Base-by-base conservation (phyloP, 2,797 vertebrate species). In the Anguilla obscura region DNA sequence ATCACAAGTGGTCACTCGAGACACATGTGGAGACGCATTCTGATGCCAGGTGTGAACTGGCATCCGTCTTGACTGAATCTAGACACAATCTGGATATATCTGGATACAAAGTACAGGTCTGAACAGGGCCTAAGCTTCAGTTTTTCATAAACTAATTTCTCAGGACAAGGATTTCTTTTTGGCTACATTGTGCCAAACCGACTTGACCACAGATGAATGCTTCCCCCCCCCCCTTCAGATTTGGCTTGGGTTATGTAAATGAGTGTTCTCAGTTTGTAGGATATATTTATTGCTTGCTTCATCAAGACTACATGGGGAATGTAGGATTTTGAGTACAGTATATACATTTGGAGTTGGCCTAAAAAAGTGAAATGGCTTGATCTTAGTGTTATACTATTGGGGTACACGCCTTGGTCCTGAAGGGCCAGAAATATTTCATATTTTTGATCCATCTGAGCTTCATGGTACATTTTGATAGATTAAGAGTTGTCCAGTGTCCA, bases 161-260 rank as follows among this genome's bases (percentile, higher is more conserved):
- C 69, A 21, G 76, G 36, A 80, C 76, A 21, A 40, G 69, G 71
- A 10, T 82, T 82, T 88, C 88, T 91, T 50, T 88, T 89, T 91
- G 91, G 91, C 92, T 92, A 71, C 82, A 52, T 90, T 86, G 92
- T 95, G 94, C 94, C 93, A 94, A 95, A 94, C 88, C 60, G 85
- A 91, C 76, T 89, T 84, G 58, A 89, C 52, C 24, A 50, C 79
- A 7, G 21, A 50, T 82, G n/a, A 3, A 0, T 1, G 2, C 16
- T 24, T 76, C 4, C 18, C n/a, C 40, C 40, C 33, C 7, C 36
- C 36, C 36, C 36, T 30, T 71, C 14, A 21, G 16, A 80, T 48
- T 21, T 80, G 40, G 24, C 8, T 82, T 18, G 18, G 40, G 40
- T 50, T 45, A 79, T 79, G 63, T 24, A 66, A 27, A 66, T n/a